Evolutionary conservation across 2,888 invertebrate species (phyloP).

Genomic region (Dicycla oo): DNA sequence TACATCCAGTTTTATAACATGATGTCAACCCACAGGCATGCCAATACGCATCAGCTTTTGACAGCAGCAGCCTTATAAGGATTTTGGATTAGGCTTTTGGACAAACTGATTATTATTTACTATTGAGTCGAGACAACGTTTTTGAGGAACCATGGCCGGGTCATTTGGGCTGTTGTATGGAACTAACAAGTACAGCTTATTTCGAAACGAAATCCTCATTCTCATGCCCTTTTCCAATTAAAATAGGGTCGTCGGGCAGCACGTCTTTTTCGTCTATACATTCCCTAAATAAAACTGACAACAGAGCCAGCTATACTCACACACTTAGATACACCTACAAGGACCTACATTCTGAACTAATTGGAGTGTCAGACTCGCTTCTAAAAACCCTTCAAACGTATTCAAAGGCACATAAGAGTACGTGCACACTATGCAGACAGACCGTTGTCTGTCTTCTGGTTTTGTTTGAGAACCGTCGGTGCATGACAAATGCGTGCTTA

Average conservation of each 20-base stretch:
- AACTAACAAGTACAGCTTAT: background rate
- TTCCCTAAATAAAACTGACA: too few species aligned
- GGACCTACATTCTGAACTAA: constrained; percentile 16
- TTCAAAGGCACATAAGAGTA: constrained; percentile 1
- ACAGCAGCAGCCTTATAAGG: constrained; percentile 23
- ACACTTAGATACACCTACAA: background rate
- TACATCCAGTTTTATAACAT: constrained; percentile 29
- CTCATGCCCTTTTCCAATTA: background rate
- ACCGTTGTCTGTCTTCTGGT: too few species aligned
- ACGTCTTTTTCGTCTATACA: background rate
- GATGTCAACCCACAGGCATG: constrained; percentile 37
- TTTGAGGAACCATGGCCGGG: background rate
- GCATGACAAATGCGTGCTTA: constrained; percentile 53
- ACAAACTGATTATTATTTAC: background rate
- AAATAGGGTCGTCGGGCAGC: background rate
- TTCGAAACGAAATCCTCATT: background rate
- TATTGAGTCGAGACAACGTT: background rate
- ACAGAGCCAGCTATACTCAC: background rate
- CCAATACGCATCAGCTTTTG: constrained; percentile 15
- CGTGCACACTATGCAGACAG: background rate
- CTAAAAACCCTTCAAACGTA: constrained; percentile 2
- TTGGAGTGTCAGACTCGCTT: constrained; percentile 4
- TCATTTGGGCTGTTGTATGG: background rate
- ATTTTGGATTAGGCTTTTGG: background rate
- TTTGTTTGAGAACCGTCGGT: constrained; percentile 28